Evolutionary conservation across 2,888 invertebrate species (phyloP), one percentile per base, ranked within the genome.

Genomic region (Stegana nigrithorax): DNA sequence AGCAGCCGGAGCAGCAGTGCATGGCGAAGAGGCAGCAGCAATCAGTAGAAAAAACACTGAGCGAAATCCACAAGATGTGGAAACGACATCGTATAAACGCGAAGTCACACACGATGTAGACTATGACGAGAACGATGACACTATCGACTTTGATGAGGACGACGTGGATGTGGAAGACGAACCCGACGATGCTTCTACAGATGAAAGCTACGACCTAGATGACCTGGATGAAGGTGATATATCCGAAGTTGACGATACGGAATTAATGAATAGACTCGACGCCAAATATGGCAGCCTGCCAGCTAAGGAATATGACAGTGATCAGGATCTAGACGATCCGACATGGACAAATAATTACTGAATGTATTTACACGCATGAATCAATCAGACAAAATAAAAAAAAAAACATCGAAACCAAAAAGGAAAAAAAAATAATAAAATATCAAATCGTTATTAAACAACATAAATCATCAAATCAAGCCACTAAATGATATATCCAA

Each of bases 221-320:
- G 85, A 29, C 81, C 82, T 88, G 64, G 84, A 87, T 14, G 87
- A 87, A 26, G 87, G 86, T 14, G 88, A 88, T 45, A 87, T 88
- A 69, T 89, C 89, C 0, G 91, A 91, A 71, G 89, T 91, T 1
- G 92, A 92, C 77, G 92, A 92, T 78, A 88, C 88, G 5, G 92
- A 92, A 67, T 85, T 92, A 51, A 87, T 92, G 73, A 90, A 87
- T 75, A 88, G 92, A 68, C 85, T 92, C 62, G 92, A 92, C 80
- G 90, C 89, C 25, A 92, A 91, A 87, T 92, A 92, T 81, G 92
- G 92, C 57, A 89, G 91, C 68, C 83, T 92, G 59, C 89, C 89
- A 10, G 88, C 89, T 67, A 88, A 80, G 80, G 87, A 87, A 75
- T 85, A 89, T 82, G 89, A 89, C 62, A 86, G 83, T 65, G 81